phyloP scores from a whole-genome alignment of 2,113 vertebrate species.

The Holacanthus passer region DNA sequence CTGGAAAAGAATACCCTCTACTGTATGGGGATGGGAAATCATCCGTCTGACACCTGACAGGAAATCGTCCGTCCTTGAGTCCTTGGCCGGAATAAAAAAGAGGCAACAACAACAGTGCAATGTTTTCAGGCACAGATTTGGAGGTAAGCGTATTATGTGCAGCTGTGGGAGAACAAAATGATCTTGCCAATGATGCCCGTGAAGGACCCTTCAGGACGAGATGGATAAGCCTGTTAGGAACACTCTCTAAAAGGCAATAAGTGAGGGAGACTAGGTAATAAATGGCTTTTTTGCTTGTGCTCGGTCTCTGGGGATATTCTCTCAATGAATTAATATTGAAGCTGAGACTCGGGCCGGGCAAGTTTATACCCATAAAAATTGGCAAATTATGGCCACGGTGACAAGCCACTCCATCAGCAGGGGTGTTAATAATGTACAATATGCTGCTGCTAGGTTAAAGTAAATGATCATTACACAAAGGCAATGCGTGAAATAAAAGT shows the following conservation, averaged over 20 bases:
- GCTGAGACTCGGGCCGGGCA: conserved; percentile 53
- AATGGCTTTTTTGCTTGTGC: conserved; percentile 67
- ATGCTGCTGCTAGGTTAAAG: conserved; percentile 72
- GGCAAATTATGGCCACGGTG: conserved; percentile 81
- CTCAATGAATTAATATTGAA: conserved; percentile 82
- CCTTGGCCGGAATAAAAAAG: conserved; percentile 14
- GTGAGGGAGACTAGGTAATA: conserved; percentile 72
- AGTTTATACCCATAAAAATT: conserved; percentile 82
- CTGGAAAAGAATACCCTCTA: conserved; percentile 40
- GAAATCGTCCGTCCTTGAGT: conserved; percentile 15
- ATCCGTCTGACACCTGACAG: conserved; percentile 41
- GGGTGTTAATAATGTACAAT: conserved; percentile 79
- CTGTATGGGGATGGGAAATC: conserved; percentile 22
- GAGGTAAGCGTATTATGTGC: conserved; percentile 49
- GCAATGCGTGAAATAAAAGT: conserved; percentile 67
- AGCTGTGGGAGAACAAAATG: conserved; percentile 62
- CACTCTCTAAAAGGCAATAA: conserved; percentile 76
- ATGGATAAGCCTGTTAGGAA: conserved; percentile 78
- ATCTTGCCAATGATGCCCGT: conserved; percentile 58
- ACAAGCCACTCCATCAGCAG: conserved; percentile 80
- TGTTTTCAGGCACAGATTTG: conserved; percentile 25
- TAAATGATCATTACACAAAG: conserved; percentile 75
- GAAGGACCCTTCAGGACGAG: conserved; percentile 72
- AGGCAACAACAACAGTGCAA: conserved; percentile 7
- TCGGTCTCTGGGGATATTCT: conserved; percentile 69